Base-by-base conservation (phyloP, 2,113 vertebrate species). In the Podilymbus podiceps region DNA sequence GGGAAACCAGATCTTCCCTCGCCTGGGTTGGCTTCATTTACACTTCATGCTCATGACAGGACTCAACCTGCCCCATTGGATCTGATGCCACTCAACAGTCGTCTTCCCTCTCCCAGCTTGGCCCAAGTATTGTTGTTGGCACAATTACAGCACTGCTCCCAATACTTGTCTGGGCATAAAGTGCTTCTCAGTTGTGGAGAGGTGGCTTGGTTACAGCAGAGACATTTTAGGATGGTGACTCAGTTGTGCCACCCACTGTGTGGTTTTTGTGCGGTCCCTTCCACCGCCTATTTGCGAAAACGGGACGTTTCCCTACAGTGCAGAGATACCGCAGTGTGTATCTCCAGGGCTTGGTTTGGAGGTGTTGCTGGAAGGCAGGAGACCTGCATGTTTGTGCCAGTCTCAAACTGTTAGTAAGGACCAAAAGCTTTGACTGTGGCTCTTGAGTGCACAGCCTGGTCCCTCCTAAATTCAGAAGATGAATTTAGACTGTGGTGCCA, bases 61-160 rank as follows among this genome's bases (percentile, higher is more conserved):
- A 85, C 42, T 56, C 44, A 96, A 92, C 93, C 55, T 95, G 96
- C 60, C 40, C 40, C 1, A 1, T 1, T 91, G 92, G 72, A 77
- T 92, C 56, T 63, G 28, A 67, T 76, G 50, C 62, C 81, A 93
- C n/a, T 12, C 52, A 88, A 27, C n/a, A 93, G 68, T 60, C 68
- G 33, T 74, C 78, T 92, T 93, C 42, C 62, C 6, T 68, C 35
- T 87, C 80, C 31, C 74, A 69, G 22, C 30, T 78, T 89, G 52
- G 64, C 91, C 88, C 10, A 15, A 46, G 40, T 92, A 55, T 22
- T 69, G 49, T 28, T 85, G 24, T 60, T 97, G 95, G 88, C 95
- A 88, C 64, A 44, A 5, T 20, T 46, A 15, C 72, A 55, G 38
- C 30, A 46, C 91, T 86, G 59, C 55, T 93, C 73, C 62, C 63